Base-by-base conservation (phyloP, 1,140 invertebrate genomes). In the Saccostrea cuccullata region DNA sequence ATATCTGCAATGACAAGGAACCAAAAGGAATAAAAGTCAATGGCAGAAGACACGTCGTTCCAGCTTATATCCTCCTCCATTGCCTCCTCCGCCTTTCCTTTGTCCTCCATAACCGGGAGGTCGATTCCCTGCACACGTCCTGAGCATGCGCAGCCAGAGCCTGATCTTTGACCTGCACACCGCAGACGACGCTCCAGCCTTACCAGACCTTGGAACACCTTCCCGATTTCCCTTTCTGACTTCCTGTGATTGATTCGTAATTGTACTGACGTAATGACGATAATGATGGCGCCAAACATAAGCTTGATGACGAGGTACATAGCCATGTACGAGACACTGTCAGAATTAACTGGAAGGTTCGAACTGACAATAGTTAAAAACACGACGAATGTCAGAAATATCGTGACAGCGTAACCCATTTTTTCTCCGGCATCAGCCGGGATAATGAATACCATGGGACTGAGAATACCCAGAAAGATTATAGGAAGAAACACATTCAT, bases 371-470 rank as follows among this genome's bases (percentile, higher is more conserved):
- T 84, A 8, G 82, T 55, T 20, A 84, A 9, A 56, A 84, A 84
- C 30, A 84, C 82, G 17, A 36, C 40, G 12, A 84, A 84, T 5
- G 82, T 23, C 47, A 84, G 82, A 20, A 84, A 84, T 23, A 84
- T 84, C 6, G 36, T 84, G 47, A 84, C 82, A 2, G 82, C 13
- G 23, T 55, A 84, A 26, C 82, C 82, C 23, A 56, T 84, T 84
- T 84, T 84, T 40, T 84, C 82, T 55, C 82, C 82, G 20, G 47
- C n/a, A 23, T 84, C 82, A 30, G 82, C 40, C 5, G 82, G 82
- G 6, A 84, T 84, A 4, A 56, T 36, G 30, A 84, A 84, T 9
- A 84, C 82, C 4, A 84, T 11, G 55, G 12, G 12, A 26, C 47
- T 84, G 13, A 84, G 30, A 12, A 84, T n/a, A 84, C 82, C 82